Evolutionary conservation across 2,888 invertebrate genomes (phyloP).

Genomic region (Tupiocoris notatus): DNA sequence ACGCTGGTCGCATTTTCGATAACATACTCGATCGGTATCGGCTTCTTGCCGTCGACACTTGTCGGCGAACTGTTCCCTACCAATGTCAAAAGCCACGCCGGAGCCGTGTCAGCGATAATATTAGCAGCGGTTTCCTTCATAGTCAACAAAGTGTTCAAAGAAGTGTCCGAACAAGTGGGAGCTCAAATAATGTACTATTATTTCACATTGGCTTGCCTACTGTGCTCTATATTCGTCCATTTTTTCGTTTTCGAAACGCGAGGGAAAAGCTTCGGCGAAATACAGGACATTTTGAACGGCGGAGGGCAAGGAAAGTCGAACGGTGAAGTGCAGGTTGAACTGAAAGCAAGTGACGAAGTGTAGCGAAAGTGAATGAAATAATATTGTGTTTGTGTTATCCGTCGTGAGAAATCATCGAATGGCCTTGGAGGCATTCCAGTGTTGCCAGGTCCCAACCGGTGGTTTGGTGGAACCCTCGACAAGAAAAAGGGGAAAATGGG

Average conservation of each 20-base stretch:
- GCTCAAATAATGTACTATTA: conserved; percentile 46
- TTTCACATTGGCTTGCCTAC: conserved; percentile 44
- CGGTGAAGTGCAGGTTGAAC: conserved; percentile 6
- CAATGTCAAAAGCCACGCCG: conserved; percentile 49
- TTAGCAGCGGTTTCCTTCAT: conserved; percentile 47
- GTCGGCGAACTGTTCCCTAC: conserved; percentile 49
- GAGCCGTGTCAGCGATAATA: conserved; percentile 47
- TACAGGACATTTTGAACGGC: conserved; percentile 43
- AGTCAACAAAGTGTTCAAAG: conserved; percentile 47
- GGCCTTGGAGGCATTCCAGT: no score
- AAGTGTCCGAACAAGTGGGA: conserved; percentile 43
- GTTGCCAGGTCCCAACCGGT: no score
- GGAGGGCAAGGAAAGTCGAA: neutral
- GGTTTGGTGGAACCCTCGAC: no score
- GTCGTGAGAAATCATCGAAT: no score
- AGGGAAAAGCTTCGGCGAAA: conserved; percentile 48
- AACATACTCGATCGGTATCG: conserved; percentile 61
- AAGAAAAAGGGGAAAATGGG: no score
- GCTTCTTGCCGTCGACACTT: conserved; percentile 52
- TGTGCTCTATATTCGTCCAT: conserved; percentile 43
- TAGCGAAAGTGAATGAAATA: no score
- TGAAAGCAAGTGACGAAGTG: neutral
- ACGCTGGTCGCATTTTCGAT: conserved; percentile 63
- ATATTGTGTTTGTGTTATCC: no score
- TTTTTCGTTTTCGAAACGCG: conserved; percentile 49